phyloP scores from a whole-genome alignment of 2,888 invertebrate species.

The Anthrax anthrax region DNA sequence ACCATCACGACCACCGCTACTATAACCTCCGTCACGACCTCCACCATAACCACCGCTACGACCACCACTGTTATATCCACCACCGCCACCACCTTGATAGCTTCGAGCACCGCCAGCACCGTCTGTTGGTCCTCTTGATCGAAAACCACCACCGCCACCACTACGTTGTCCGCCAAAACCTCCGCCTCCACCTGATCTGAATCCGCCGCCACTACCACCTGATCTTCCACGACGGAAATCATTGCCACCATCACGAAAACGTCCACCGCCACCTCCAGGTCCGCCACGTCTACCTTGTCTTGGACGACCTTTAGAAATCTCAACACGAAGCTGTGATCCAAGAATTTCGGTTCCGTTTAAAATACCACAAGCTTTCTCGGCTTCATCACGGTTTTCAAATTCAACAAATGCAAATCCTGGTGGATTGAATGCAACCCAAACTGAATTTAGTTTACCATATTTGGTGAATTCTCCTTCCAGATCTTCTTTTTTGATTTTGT shows the following conservation, averaged over 20 bases:
- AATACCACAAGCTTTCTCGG: conserved; percentile 69
- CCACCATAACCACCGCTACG: conserved; percentile 13
- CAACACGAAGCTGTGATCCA: conserved; percentile 76
- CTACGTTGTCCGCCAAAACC: conserved; percentile 27
- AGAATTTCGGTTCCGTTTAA: conserved; percentile 78
- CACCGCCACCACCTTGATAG: conserved; percentile 9
- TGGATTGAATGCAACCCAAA: conserved; percentile 86
- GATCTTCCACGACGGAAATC: conserved; percentile 37
- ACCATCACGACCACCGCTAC: conserved; percentile 33
- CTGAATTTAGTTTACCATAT: conserved; percentile 81
- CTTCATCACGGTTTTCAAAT: conserved; percentile 77
- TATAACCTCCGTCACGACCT: conserved; percentile 18
- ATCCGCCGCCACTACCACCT: conserved; percentile 18
- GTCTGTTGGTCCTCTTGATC: conserved; percentile 29
- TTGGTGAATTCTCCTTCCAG: conserved; percentile 81
- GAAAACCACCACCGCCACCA: conserved; percentile 36
- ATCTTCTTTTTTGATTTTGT: conserved; percentile 83
- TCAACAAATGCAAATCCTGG: conserved; percentile 91
- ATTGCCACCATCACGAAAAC: conserved; percentile 34
- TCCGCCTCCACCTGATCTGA: conserved; percentile 35
- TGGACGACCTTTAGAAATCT: conserved; percentile 70
- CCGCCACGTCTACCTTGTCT: conserved; percentile 48
- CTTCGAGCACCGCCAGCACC: conserved; percentile 19
- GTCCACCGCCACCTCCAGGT: conserved; percentile 36
- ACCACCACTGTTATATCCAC: conserved; percentile 27